phyloP scores from a whole-genome alignment of 2,113 vertebrate species.

The human (Homo sapiens) region DNA sequence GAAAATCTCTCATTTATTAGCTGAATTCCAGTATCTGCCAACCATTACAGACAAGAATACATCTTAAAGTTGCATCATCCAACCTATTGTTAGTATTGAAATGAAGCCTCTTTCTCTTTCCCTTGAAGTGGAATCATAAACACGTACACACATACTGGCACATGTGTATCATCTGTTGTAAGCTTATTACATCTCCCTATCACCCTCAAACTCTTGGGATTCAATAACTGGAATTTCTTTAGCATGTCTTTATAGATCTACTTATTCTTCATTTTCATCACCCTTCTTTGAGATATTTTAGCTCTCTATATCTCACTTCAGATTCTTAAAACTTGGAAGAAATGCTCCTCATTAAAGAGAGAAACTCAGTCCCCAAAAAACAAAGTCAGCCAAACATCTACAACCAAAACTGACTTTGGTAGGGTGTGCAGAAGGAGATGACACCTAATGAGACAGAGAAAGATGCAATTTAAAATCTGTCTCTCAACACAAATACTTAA shows the following conservation, averaged over 20 bases:
- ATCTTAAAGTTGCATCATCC: neutral
- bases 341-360: neutral
- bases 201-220: neutral
- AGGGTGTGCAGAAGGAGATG: too few species aligned
- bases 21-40: neutral
- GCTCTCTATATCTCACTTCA: neutral
- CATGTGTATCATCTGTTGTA: neutral
- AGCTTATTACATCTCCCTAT: neutral
- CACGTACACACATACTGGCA: neutral
- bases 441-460: neutral
- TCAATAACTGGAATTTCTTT: neutral
- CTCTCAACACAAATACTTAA: slow-evolving; percentile 33
- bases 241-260: neutral
- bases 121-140: neutral
- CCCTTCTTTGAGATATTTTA: neutral
- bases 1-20: neutral
- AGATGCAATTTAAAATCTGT: neutral
- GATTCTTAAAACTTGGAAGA: neutral
- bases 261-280: neutral
- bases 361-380: neutral
- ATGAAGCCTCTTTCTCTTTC: neutral
- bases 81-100: neutral
- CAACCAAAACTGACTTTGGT: neutral
- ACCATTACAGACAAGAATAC: neutral
- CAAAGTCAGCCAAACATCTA: neutral